Conservation (phyloP, 2,797 vertebrate species). For the Helicolenus hilgendorfi region DNA sequence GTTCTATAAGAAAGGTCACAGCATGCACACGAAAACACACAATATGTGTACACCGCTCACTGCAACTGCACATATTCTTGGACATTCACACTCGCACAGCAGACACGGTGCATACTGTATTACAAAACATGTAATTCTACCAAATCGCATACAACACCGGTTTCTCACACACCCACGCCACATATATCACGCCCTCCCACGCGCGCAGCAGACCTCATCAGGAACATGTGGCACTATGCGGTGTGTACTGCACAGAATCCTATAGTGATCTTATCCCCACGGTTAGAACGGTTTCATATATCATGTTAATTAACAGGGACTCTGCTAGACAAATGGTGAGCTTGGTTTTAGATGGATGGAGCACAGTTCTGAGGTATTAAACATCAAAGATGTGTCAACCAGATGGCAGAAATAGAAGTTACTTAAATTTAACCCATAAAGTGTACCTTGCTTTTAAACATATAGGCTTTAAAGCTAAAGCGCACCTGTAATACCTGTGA, state of each 20-base stretch:
- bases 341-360: conserved; percentile 22
- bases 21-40: conserved; percentile 38
- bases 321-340: conserved; percentile 33
- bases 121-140: background rate
- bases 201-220: conserved; percentile 25
- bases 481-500: background rate
- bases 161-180: conserved; percentile 21
- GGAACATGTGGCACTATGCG: conserved; percentile 31
- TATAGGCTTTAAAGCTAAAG: conserved; percentile 10
- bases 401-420: background rate
- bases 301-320: conserved; percentile 55
- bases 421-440: conserved; percentile 2
- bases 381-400: conserved; percentile 35
- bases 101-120: background rate
- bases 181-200: conserved; percentile 37
- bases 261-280: conserved; percentile 19
- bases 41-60: background rate
- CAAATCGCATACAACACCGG: background rate
- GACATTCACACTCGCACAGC: background rate
- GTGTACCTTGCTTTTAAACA: conserved; percentile 14
- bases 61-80: background rate
- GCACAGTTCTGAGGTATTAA: conserved; percentile 38
- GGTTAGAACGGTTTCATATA: conserved; percentile 32
- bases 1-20: conserved; percentile 71
- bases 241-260: conserved; percentile 15